Conservation (phyloP, 1,140 invertebrate genomes). For the Helicoverpa armigera region DNA sequence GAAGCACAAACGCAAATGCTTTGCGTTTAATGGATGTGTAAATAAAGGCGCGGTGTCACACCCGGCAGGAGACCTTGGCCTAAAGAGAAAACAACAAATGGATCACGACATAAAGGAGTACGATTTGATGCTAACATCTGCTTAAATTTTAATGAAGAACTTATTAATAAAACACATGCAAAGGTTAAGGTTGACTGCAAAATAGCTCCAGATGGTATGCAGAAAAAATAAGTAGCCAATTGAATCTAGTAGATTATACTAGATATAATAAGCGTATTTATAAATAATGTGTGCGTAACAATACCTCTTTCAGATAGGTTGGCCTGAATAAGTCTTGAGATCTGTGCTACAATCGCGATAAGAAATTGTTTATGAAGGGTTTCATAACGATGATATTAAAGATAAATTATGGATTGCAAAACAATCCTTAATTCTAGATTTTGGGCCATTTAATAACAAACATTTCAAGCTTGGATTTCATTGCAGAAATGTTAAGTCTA, state of each 20-base stretch:
- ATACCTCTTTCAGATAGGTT: slow-evolving; percentile 29
- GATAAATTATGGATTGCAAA: slow-evolving; percentile 11
- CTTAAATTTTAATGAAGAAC: not conserved
- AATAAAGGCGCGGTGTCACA: slow-evolving; percentile 71
- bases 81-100: slow-evolving; percentile 55
- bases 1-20: slow-evolving; percentile 62
- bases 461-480: too few species aligned
- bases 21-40: slow-evolving; percentile 72
- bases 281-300: not conserved
- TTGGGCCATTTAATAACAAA: too few species aligned
- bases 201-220: not conserved
- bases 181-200: slow-evolving; percentile 25
- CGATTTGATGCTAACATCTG: slow-evolving; percentile 38
- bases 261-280: not conserved
- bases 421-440: not conserved
- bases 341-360: slow-evolving; percentile 34
- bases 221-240: not conserved
- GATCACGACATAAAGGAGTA: slow-evolving; percentile 50
- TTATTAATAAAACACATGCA: slow-evolving; percentile 3
- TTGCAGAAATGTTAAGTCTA: too few species aligned
- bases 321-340: slow-evolving; percentile 38
- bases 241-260: not conserved
- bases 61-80: slow-evolving; percentile 71
- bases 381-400: slow-evolving; percentile 18
- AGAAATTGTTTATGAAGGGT: slow-evolving; percentile 23